Conservation (phyloP, 2,888 invertebrate species). For the Lagria hirta region DNA sequence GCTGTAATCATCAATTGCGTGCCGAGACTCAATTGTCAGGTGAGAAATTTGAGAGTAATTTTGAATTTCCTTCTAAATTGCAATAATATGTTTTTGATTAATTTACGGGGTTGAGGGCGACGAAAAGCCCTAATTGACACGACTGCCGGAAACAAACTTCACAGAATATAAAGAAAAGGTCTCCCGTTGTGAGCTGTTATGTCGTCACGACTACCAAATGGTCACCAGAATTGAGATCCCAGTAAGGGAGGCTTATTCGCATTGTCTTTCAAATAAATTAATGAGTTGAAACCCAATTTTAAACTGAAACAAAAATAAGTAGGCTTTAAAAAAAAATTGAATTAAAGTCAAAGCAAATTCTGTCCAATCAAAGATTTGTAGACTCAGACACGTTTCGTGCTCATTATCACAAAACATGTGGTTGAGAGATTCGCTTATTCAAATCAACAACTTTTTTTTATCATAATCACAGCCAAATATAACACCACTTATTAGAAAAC, state of each 20-base stretch:
- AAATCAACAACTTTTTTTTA: too few species aligned
- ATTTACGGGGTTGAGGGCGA: slow-evolving; percentile 24
- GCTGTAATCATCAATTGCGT: slow-evolving; percentile 17
- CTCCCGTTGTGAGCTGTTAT: slow-evolving; percentile 29
- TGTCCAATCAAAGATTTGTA: slow-evolving; percentile 4
- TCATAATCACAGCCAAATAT: too few species aligned
- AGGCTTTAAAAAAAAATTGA: slow-evolving; percentile 15
- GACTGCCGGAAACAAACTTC: slow-evolving; percentile 30
- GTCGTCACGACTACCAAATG: slow-evolving; percentile 35
- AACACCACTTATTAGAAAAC: too few species aligned
- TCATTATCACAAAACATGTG: too few species aligned
- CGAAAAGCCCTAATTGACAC: slow-evolving; percentile 32
- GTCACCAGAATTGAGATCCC: slow-evolving; percentile 29
- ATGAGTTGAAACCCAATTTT: slow-evolving; percentile 19
- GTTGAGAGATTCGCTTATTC: too few species aligned
- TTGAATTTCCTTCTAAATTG: slow-evolving; percentile 16
- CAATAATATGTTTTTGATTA: slow-evolving; percentile 28
- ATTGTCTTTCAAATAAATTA: slow-evolving; percentile 26
- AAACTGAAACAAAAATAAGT: slow-evolving; percentile 16
- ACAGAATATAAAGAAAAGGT: slow-evolving; percentile 28
- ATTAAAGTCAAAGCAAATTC: slow-evolving; percentile 4
- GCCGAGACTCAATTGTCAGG: slow-evolving; percentile 17
- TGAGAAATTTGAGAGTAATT: slow-evolving; percentile 21
- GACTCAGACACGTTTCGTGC: too few species aligned
- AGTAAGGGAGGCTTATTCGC: slow-evolving; percentile 25